These are phyloP conservation scores for Trichosurus vulpecula DNA, from an alignment of 2,797 vertebrate species.

Conservation along the genomic window DNA sequence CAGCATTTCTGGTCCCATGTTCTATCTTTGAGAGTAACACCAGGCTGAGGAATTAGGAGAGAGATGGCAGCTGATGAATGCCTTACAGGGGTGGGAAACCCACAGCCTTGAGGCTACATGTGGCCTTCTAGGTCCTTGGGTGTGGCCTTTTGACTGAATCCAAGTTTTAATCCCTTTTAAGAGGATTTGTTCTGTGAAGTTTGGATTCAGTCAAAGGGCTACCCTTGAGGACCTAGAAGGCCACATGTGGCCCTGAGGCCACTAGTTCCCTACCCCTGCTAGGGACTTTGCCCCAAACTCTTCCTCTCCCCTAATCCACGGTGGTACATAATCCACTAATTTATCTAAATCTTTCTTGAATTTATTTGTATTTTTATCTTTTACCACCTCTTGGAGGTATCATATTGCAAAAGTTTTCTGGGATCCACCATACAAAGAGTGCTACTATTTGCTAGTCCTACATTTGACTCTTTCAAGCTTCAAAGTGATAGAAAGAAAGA, in stretches of 20 bases:
- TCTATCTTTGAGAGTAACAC: constrained; percentile 21
- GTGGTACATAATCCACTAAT: background rate
- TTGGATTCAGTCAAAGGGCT: too few relatives aligned
- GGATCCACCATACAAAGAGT: background rate
- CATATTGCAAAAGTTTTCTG: background rate
- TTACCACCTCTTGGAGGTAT: background rate
- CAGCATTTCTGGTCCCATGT: background rate
- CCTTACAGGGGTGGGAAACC: background rate
- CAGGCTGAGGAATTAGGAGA: background rate
- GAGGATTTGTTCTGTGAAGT: too few relatives aligned
- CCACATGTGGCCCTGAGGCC: too few relatives aligned
- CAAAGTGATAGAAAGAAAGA: background rate
- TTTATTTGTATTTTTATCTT: constrained; percentile 12
- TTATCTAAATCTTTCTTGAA: constrained; percentile 19
- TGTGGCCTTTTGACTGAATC: too few relatives aligned
- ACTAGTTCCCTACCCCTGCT: too few relatives aligned
- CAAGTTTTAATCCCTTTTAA: too few relatives aligned
- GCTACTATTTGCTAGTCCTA: background rate
- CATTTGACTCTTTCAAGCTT: background rate
- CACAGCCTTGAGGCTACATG: too few relatives aligned
- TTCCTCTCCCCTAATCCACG: background rate
- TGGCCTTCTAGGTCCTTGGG: too few relatives aligned
- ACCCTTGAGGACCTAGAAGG: too few relatives aligned
- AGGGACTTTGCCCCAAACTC: background rate
- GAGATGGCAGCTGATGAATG: constrained; percentile 7